Percentiles rank a stretch among this genome's conserved stretches.
phyloP scores from a whole-genome alignment of 2,113 vertebrate genomes.

The Campylomormyrus tamandua region DNA sequence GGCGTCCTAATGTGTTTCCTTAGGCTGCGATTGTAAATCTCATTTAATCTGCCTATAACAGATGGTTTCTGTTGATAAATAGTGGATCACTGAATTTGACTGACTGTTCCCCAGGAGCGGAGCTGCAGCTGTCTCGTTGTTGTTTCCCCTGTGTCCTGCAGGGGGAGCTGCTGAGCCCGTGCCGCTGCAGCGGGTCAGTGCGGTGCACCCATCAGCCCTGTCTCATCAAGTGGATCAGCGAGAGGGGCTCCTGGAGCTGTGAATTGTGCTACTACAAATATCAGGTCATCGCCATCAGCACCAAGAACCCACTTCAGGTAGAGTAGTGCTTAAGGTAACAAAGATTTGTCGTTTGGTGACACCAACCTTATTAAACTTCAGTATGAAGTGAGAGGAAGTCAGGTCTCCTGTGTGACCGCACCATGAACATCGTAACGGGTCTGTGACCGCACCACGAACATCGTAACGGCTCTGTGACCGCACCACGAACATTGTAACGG shows the following conservation, averaged over 20 bases:
- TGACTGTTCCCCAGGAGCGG: not conserved
- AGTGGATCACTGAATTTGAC: not conserved
- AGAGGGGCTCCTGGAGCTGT: constrained; percentile 96
- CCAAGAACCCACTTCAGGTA: constrained; percentile 98
- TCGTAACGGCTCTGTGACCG: not conserved
- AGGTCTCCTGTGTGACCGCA: not conserved
- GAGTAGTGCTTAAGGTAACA: constrained; percentile 16
- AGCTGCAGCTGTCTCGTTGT: not conserved
- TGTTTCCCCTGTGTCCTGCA: constrained; percentile 40
- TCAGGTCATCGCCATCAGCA: constrained; percentile 98
- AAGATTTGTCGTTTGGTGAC: not conserved
- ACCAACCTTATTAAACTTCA: not conserved
- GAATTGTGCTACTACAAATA: constrained; percentile 99
- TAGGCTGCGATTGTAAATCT: not conserved
- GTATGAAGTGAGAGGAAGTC: not conserved
- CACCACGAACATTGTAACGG: not conserved
- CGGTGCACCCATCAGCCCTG: constrained; percentile 97
- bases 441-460: not conserved
- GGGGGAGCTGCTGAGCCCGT: constrained; percentile 95
- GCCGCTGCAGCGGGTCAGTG: constrained; percentile 89
- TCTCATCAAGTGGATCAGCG: constrained; percentile 98
- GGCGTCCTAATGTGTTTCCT: not conserved
- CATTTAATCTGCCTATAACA: not conserved
- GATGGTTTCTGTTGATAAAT: not conserved
- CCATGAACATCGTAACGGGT: too few relatives aligned